Conservation (phyloP, 2,888 invertebrate species). For the Xestobium rufovillosum region DNA sequence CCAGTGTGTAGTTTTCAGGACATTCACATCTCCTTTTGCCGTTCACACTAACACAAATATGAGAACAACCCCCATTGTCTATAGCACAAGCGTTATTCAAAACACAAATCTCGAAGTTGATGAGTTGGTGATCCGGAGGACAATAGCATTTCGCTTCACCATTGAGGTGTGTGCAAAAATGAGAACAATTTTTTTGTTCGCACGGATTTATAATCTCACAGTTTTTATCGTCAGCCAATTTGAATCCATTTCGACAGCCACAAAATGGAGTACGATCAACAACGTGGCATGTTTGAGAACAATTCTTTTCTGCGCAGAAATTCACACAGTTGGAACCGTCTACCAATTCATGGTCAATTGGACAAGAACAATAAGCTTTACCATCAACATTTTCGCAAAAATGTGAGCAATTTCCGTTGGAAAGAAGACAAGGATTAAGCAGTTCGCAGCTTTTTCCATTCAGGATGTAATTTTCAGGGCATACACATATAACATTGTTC, state of each 20-base stretch:
- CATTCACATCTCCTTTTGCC: slow-evolving; percentile 49
- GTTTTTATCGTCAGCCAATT: slow-evolving; percentile 34
- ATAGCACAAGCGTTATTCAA: slow-evolving; percentile 40
- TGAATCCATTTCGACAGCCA: slow-evolving; percentile 39
- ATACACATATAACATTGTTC: slow-evolving; percentile 41
- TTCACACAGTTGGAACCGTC: slow-evolving; percentile 28
- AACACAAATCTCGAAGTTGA: slow-evolving; percentile 40
- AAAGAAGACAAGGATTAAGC: slow-evolving; percentile 31
- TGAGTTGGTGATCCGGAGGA: slow-evolving; percentile 39
- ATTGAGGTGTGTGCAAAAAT: slow-evolving; percentile 45
- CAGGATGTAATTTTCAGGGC: slow-evolving; percentile 40
- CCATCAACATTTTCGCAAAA: slow-evolving; percentile 41
- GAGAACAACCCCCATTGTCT: slow-evolving; percentile 43
- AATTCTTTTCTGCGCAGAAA: slow-evolving; percentile 39
- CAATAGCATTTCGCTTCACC: slow-evolving; percentile 48
- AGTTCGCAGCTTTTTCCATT: slow-evolving; percentile 33
- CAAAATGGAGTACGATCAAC: slow-evolving; percentile 20
- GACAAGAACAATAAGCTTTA: slow-evolving; percentile 33
- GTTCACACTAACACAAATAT: slow-evolving; percentile 41
- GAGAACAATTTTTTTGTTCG: slow-evolving; percentile 42
- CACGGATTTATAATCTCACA: slow-evolving; percentile 45
- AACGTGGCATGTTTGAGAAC: slow-evolving; percentile 44
- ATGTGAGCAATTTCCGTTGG: slow-evolving; percentile 54
- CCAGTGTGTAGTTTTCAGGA: slow-evolving; percentile 42
- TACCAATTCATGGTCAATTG: slow-evolving; percentile 28